phyloP scores from a whole-genome alignment of 2,113 vertebrate species.

The Neoarius graeffei region DNA sequence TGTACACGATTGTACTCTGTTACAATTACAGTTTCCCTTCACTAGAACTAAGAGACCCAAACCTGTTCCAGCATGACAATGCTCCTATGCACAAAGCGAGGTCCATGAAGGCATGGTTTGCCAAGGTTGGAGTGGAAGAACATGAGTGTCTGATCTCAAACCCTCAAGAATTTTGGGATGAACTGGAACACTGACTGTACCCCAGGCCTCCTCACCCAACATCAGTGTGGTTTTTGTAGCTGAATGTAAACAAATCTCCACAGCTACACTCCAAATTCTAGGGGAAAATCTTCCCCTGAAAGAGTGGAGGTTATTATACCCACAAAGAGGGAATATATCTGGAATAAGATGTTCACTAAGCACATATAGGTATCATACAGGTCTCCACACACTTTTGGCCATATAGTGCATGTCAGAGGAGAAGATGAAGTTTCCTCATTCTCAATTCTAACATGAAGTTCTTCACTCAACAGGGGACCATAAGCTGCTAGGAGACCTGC shows the following conservation, averaged over 20 bases:
- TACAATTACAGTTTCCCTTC: no score
- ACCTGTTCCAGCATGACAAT: no score
- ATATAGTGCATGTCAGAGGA: background rate
- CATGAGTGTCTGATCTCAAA: no score
- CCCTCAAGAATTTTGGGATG: background rate
- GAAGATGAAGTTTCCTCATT: background rate
- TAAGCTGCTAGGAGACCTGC: slow-evolving; percentile 89
- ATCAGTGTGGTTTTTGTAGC: background rate
- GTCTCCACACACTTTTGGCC: background rate
- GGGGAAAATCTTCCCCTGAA: background rate
- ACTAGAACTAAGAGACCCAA: no score
- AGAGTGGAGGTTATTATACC: background rate
- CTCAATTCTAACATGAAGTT: background rate
- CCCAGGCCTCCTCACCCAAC: background rate
- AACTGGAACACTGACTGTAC: background rate
- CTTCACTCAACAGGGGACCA: slow-evolving; percentile 78
- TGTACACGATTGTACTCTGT: no score
- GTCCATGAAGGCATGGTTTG: no score
- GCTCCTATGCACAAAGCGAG: no score
- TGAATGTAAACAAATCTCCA: background rate
- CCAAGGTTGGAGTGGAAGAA: no score
- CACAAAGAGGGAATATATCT: background rate
- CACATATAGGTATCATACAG: background rate
- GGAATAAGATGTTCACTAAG: background rate
- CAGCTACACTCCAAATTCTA: background rate